Evolutionary conservation across 2,113 vertebrate species (phyloP).

Genomic region (Thalassarche chlororhynchos): DNA sequence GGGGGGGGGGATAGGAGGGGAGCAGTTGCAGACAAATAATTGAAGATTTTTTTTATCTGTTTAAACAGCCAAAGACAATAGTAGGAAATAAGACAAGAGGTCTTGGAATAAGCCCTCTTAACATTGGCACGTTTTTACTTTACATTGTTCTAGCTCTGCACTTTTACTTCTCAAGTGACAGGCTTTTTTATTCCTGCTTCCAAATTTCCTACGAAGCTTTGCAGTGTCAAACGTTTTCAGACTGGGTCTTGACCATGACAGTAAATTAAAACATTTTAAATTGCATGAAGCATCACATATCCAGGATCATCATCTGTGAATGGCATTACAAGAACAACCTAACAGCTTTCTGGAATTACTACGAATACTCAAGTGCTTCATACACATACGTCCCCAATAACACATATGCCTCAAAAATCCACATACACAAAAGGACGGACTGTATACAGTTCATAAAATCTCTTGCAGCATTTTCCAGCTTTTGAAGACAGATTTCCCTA

Average conservation of each 20-base stretch:
- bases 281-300: not conserved
- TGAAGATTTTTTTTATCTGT: not conserved
- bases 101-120: not conserved
- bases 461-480: not conserved
- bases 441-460: not conserved
- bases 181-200: not conserved
- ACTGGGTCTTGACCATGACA: not conserved
- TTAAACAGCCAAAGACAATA: not conserved
- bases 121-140: not conserved
- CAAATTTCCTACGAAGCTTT: not conserved
- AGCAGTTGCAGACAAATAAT: not conserved
- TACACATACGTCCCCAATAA: rapidly evolving
- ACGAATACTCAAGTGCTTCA: not conserved
- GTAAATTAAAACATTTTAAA: not conserved
- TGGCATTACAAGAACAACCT: not conserved
- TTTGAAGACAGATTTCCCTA: not conserved
- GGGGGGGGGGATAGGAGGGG: too few relatives aligned
- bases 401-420: not conserved
- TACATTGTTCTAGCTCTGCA: not conserved
- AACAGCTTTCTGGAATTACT: not conserved
- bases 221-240: not conserved
- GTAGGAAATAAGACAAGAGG: not conserved
- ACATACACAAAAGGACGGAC: not conserved
- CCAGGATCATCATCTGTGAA: not conserved
- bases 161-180: not conserved